Base-by-base conservation (phyloP, 2,888 invertebrate genomes). In the Cephus runcator region DNA sequence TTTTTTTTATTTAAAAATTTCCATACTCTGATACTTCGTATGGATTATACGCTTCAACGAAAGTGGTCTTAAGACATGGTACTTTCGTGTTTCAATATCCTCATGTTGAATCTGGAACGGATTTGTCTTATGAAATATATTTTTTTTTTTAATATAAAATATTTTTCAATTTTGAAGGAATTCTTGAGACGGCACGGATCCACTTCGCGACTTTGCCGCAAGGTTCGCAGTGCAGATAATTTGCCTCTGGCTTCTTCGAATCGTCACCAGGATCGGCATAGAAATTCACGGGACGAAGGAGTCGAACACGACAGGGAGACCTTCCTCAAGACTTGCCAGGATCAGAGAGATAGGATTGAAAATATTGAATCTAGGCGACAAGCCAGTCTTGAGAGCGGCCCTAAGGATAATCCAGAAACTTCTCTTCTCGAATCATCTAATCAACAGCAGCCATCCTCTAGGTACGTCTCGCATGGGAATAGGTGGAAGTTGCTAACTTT, bases 171-270 rank as follows among this genome's bases (percentile, higher is more conserved):
- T 71, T 84, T 83, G 4, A 81, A 91, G 87, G 96, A 96, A 92
- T 96, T 96, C 89, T 92, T 96, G 87, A 93, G 96, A 76, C 93
- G 96, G 79, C 96, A 96, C 89, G 96, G 96, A 36, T 96, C 96
- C 30, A 96, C 96, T 87, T 96, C 96, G 77, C 95, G 94, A 85
- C 92, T 96, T 79, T 96, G 96, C 90, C 94, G 96, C 69, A 96
- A 96, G 92, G 96, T 96, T 84, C 95, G 96, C 87, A 95, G 95
- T 91, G 95, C 95, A 81, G 95, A 95, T 89, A 95, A 95, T 89
- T 93, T 95, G 78, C 94, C 92, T 84, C 91, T 92, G 89, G 92
- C 87, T 87, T 93, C 91, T 79, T 87, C 86, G 71, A 89, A 82
- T 82, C 87, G 86, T 56, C 90, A 88, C 9, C 87, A 86, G 40